A percentile compares a stretch with the other conserved stretches of the same genome.
These are phyloP conservation scores for Peromyscus maniculatus DNA, from an alignment of 2,113 vertebrate genomes.

Conservation along the genomic window DNA sequence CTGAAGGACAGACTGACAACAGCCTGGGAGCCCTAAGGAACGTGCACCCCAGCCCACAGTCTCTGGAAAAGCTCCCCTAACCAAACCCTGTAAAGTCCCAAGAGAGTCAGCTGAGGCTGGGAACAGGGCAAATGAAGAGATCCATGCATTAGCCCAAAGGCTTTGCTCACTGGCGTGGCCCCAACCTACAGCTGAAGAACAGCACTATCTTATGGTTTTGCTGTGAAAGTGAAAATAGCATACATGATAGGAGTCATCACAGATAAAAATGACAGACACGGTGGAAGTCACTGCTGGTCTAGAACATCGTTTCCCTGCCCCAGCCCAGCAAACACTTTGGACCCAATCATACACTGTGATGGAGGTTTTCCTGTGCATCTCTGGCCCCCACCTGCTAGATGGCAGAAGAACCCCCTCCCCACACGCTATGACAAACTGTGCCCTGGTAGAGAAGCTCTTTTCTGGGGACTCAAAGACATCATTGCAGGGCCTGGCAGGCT, in stretches of 20 bases:
- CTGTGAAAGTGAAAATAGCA: background rate
- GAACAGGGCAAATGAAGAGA: background rate
- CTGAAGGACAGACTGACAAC: background rate
- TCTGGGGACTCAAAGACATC: background rate
- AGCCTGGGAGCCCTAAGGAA: background rate
- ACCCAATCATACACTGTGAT: background rate
- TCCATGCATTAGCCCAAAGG: background rate
- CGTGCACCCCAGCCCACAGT: background rate
- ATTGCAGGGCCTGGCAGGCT: background rate
- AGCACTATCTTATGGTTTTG: background rate
- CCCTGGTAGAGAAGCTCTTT: background rate
- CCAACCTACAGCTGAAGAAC: background rate
- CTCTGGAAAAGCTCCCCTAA: background rate
- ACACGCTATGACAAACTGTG: background rate
- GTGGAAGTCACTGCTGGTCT: background rate
- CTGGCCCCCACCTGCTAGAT: background rate
- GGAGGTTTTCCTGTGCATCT: background rate
- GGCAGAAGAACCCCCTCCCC: background rate
- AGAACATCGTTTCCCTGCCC: background rate
- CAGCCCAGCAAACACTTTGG: fast-evolving
- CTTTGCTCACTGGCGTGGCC: background rate
- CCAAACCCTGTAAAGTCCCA: background rate
- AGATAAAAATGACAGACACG: background rate
- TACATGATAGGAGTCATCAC: background rate
- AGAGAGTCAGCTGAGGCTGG: background rate